These are phyloP conservation scores for Clivina fossor DNA, from an alignment of 2,888 invertebrate genomes.

Conservation along the genomic window DNA sequence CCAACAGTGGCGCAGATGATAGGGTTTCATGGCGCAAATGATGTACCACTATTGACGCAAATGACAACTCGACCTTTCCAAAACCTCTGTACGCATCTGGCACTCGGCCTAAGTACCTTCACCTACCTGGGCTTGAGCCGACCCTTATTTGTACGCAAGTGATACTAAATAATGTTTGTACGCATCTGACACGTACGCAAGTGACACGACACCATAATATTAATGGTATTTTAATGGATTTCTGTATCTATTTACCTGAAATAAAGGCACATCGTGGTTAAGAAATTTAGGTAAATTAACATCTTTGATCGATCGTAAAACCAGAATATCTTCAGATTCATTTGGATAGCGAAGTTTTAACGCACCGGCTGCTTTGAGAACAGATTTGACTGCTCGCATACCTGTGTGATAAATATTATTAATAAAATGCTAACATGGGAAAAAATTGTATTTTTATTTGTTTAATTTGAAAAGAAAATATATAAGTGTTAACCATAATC, in stretches of 20 bases:
- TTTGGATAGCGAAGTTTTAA: constrained; percentile 86
- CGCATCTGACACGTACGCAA: too few relatives aligned
- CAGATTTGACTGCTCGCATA: constrained; percentile 94
- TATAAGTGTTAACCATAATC: constrained; percentile 73
- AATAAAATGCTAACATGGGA: constrained; percentile 6
- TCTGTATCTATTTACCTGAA: constrained; percentile 60
- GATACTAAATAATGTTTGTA: too few relatives aligned
- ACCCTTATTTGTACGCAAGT: too few relatives aligned
- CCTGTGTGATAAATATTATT: constrained; percentile 51
- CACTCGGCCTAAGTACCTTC: too few relatives aligned
- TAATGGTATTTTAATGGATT: constrained; percentile 5
- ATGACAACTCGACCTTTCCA: too few relatives aligned
- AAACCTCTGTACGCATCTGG: too few relatives aligned
- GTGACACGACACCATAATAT: too few relatives aligned
- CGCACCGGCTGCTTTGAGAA: constrained; percentile 87
- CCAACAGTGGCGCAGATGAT: too few relatives aligned
- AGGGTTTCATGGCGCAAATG: too few relatives aligned
- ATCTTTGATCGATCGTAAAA: constrained; percentile 89
- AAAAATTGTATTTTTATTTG: constrained; percentile 1
- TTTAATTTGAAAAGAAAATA: background rate
- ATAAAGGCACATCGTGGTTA: constrained; percentile 83
- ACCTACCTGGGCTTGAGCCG: too few relatives aligned
- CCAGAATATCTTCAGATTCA: constrained; percentile 82
- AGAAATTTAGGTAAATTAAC: constrained; percentile 94
- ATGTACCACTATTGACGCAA: too few relatives aligned